Evolutionary conservation across 2,797 vertebrate genomes (phyloP).

Genomic region (Argyrosomus regius): DNA sequence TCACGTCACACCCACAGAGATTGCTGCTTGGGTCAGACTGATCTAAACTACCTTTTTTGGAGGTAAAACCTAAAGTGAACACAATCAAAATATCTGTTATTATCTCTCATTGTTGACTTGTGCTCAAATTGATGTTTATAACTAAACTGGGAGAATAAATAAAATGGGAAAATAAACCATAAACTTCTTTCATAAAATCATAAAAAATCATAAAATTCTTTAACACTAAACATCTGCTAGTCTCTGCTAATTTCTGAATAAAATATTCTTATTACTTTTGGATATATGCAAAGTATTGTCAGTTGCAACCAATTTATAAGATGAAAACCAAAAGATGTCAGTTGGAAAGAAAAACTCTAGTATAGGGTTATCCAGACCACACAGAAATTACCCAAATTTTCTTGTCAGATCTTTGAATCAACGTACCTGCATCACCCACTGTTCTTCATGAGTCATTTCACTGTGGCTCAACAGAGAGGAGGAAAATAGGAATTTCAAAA

Average conservation of each 20-base stretch:
- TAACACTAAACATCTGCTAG: background rate
- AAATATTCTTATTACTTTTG: too few relatives aligned
- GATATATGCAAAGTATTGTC: too few relatives aligned
- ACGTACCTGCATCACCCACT: conserved; percentile 20
- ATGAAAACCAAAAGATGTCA: background rate
- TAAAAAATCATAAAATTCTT: background rate
- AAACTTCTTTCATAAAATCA: too few relatives aligned
- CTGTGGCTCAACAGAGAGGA: conserved; percentile 34
- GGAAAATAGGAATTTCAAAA: conserved; percentile 55
- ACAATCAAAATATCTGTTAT: too few relatives aligned
- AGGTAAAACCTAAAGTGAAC: too few relatives aligned
- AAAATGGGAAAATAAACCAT: too few relatives aligned
- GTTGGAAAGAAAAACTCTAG: background rate
- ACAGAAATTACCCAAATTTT: conserved; percentile 15
- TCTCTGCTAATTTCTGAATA: background rate
- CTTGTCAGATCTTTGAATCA: conserved; percentile 19
- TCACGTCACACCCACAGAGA: too few relatives aligned
- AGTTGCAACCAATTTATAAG: too few relatives aligned
- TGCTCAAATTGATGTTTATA: too few relatives aligned
- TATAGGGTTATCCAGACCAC: background rate
- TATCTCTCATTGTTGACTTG: too few relatives aligned
- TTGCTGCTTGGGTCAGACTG: too few relatives aligned
- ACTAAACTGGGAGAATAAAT: too few relatives aligned
- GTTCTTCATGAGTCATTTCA: conserved; percentile 60
- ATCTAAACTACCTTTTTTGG: background rate